Percentiles rank a stretch among this genome's conserved stretches.
Conservation (phyloP, 2,888 invertebrate genomes). For the Philaethria dido region DNA sequence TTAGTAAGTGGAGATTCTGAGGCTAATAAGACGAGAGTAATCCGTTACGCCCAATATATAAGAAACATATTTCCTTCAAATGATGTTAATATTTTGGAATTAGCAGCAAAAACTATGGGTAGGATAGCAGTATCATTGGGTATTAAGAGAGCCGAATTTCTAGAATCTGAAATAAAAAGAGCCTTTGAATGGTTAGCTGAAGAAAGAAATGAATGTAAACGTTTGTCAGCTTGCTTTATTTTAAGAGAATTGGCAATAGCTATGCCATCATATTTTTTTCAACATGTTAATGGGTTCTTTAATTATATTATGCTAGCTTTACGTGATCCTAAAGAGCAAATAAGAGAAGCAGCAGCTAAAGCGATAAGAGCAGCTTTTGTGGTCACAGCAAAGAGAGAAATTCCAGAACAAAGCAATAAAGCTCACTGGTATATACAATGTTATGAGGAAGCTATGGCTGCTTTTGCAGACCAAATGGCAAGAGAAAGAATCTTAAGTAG, state of each 20-base stretch:
- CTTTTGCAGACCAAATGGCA: constrained; percentile 86
- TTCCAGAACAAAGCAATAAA: constrained; percentile 93
- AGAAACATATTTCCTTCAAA: constrained; percentile 94
- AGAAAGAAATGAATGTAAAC: constrained; percentile 94
- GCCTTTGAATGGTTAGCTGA: constrained; percentile 97
- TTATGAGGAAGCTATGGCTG: constrained; percentile 93
- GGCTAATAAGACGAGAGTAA: constrained; percentile 93
- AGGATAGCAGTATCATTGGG: constrained; percentile 94
- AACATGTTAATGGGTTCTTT: constrained; percentile 95
- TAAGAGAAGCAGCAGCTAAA: constrained; percentile 96
- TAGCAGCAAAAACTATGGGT: constrained; percentile 97
- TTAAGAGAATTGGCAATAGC: constrained; percentile 96
- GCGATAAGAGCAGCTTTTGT: constrained; percentile 96
- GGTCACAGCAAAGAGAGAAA: constrained; percentile 97
- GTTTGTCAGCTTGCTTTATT: constrained; percentile 95
- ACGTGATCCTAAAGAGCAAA: constrained; percentile 94
- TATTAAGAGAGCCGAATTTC: constrained; percentile 96
- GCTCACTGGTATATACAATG: constrained; percentile 96
- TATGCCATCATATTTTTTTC: constrained; percentile 99
- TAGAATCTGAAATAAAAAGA: constrained; percentile 97
- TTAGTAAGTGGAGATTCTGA: constrained; percentile 96
- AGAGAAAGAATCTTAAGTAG: constrained; percentile 87
- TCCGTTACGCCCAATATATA: constrained; percentile 95
- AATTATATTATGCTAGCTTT: constrained; percentile 96
- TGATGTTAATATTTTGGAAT: constrained; percentile 95